These are phyloP conservation scores for Pristionchus entomophagus DNA, from an alignment of 2,888 invertebrate genomes.

Conservation along the genomic window DNA sequence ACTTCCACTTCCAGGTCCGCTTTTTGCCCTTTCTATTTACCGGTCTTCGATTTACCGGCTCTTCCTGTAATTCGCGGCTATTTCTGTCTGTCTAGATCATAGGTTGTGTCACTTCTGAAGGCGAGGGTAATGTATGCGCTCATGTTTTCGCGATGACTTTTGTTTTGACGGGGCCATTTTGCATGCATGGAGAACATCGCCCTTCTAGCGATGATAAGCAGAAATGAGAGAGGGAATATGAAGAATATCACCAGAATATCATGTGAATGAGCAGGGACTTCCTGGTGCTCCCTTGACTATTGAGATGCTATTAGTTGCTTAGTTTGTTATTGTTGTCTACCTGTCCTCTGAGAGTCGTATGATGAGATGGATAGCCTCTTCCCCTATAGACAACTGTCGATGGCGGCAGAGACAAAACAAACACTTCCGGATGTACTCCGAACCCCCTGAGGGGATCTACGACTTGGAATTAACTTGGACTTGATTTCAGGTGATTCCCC, in stretches of 20 bases:
- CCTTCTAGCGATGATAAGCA: not conserved
- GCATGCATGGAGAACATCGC: not conserved
- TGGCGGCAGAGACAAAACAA: not conserved
- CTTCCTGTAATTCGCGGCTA: not conserved
- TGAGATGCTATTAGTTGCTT: not conserved
- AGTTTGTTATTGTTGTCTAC: not conserved
- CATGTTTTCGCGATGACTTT: not conserved
- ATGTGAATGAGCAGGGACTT: too few relatives aligned
- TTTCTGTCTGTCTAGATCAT: not conserved
- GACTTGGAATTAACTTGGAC: not conserved
- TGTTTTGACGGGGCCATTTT: not conserved
- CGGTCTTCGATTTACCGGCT: not conserved
- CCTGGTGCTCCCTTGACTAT: too few relatives aligned
- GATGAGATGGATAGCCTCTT: not conserved
- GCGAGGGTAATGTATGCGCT: constrained; percentile 19
- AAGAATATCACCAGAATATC: too few relatives aligned
- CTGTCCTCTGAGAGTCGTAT: not conserved
- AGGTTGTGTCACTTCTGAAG: not conserved
- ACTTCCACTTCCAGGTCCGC: constrained; percentile 48
- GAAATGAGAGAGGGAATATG: not conserved
- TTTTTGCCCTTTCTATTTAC: not conserved
- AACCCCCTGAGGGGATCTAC: not conserved
- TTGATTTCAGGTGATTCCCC: constrained; percentile 25
- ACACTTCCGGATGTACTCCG: not conserved
- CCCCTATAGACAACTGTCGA: not conserved